Evolutionary conservation across 64 coral and sea anemone genomes (phyloP).

Genomic region (Trachythela sp.): DNA sequence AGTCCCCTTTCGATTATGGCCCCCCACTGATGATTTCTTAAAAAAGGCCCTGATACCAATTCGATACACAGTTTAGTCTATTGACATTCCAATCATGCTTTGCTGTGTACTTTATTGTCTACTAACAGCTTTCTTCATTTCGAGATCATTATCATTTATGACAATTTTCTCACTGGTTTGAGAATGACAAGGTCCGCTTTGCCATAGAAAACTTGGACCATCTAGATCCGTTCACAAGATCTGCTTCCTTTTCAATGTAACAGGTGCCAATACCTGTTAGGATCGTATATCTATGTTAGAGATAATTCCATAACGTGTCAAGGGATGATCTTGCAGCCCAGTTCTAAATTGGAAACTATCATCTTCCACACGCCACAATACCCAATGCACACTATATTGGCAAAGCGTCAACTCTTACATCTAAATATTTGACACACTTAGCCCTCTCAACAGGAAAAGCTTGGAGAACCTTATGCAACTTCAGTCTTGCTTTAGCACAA

Average conservation of each 20-base stretch:
- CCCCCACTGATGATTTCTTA: no score
- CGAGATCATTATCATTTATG: not conserved
- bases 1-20: no score
- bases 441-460: no score
- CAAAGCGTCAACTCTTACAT: not conserved
- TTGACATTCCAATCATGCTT: not conserved
- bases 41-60: no score
- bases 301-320: not conserved
- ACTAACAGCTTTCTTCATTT: not conserved
- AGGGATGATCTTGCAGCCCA: not conserved
- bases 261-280: not conserved
- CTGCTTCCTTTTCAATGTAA: conserved; percentile 2
- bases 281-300: conserved; percentile 17
- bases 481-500: no score
- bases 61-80: not conserved
- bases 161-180: not conserved
- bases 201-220: not conserved
- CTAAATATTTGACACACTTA: not conserved
- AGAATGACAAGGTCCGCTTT: no score
- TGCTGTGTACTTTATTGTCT: not conserved
- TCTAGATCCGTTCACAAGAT: not conserved
- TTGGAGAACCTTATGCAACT: no score
- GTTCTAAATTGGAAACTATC: not conserved
- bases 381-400: not conserved
- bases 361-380: not conserved